Conservation (phyloP, 2,888 invertebrate genomes). For the Eupithecia pulchellata region DNA sequence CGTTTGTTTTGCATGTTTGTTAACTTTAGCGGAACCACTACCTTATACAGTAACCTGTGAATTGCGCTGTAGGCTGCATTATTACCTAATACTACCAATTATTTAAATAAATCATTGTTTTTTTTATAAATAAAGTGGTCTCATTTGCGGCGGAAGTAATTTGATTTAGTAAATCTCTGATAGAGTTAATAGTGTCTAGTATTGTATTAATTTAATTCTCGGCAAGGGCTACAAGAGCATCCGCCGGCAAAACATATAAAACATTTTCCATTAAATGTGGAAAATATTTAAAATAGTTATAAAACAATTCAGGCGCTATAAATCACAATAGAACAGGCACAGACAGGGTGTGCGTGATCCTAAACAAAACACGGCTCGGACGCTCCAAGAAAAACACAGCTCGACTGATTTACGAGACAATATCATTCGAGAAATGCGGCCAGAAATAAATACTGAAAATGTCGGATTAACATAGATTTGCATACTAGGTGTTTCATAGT, state of each 20-base stretch:
- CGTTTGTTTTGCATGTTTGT: too few species aligned
- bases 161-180: too few species aligned
- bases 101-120: too few species aligned
- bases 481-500: constrained; percentile 50
- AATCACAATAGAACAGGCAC: constrained; percentile 74
- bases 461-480: constrained; percentile 72
- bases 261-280: constrained; percentile 23
- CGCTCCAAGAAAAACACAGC: constrained; percentile 82
- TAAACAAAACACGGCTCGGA: constrained; percentile 79
- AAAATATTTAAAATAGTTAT: constrained; percentile 58
- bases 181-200: neutral
- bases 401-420: constrained; percentile 83
- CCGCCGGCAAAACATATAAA: neutral
- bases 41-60: too few species aligned
- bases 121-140: too few species aligned
- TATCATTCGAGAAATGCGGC: constrained; percentile 81
- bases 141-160: too few species aligned
- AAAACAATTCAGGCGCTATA: constrained; percentile 69
- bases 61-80: too few species aligned
- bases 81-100: too few species aligned
- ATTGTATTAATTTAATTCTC: neutral
- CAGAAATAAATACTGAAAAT: constrained; percentile 79
- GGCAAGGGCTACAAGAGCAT: neutral
- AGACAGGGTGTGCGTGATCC: constrained; percentile 82
- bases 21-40: too few species aligned